phyloP scores from a whole-genome alignment of 1,140 invertebrate species.

The Teleopsis dalmanni region DNA sequence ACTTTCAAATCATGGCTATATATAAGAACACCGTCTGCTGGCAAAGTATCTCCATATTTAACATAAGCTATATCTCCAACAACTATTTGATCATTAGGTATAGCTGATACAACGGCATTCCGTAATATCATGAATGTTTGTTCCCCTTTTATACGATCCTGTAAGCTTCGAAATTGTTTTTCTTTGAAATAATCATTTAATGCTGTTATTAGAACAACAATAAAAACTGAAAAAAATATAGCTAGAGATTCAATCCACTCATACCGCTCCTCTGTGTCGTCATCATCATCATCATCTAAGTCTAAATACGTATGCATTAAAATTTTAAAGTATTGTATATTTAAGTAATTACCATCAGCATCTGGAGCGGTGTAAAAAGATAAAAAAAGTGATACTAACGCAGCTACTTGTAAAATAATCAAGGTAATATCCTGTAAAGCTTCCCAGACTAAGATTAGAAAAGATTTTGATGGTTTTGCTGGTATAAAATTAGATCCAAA shows the following conservation, averaged over 20 bases:
- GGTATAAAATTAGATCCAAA: constrained; percentile 96
- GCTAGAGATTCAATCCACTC: constrained; percentile 96
- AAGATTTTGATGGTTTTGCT: constrained; percentile 95
- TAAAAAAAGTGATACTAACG: constrained; percentile 80
- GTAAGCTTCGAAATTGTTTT: constrained; percentile 89
- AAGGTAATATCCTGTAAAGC: constrained; percentile 95
- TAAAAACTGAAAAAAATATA: constrained; percentile 91
- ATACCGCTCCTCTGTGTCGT: constrained; percentile 59
- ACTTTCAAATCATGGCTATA: constrained; percentile 97
- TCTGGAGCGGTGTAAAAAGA: constrained; percentile 75
- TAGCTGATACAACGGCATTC: constrained; percentile 78
- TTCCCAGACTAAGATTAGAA: constrained; percentile 95
- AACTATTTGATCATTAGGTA: constrained; percentile 89
- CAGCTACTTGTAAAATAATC: constrained; percentile 87
- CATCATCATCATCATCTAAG: constrained; percentile 47
- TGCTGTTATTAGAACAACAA: constrained; percentile 93
- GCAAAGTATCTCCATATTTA: constrained; percentile 90
- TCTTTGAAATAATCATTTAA: constrained; percentile 98
- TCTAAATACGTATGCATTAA: neutral
- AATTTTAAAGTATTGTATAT: neutral
- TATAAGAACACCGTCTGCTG: constrained; percentile 91
- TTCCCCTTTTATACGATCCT: constrained; percentile 94
- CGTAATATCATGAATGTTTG: constrained; percentile 94
- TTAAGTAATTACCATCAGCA: constrained; percentile 53
- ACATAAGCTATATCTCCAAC: constrained; percentile 97